These are phyloP conservation scores for Drosophila nr. medialis DNA, from an alignment of 2,888 invertebrate genomes.

Conservation along the genomic window DNA sequence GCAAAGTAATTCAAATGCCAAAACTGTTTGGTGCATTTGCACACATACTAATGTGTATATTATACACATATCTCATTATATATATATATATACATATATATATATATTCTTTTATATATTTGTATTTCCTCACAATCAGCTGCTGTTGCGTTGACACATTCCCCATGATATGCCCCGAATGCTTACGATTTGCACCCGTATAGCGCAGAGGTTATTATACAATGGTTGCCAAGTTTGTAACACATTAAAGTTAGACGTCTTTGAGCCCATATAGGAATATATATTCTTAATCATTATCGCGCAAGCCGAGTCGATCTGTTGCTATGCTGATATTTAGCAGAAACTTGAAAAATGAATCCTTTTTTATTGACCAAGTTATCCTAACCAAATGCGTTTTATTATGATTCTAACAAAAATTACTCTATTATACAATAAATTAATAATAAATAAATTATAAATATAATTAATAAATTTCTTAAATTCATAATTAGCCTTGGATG, in stretches of 20 bases:
- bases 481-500: neutral
- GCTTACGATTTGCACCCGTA: constrained; percentile 5
- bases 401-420: neutral
- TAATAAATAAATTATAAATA: no score
- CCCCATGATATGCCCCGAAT: constrained; percentile 60
- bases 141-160: constrained; percentile 61
- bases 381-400: constrained; percentile 31
- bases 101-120: neutral
- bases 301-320: no score
- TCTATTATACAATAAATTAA: neutral
- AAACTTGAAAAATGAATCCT: neutral
- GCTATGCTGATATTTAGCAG: neutral
- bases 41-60: neutral
- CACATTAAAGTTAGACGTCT: neutral
- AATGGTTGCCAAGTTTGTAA: neutral
- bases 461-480: neutral
- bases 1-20: constrained; percentile 66
- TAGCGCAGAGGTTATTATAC: neutral
- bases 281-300: neutral
- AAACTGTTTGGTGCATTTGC: constrained; percentile 57
- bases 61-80: neutral
- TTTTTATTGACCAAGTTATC: neutral
- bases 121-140: constrained; percentile 46
- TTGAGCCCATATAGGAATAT: neutral
- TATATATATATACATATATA: neutral